Percentiles rank a stretch among this genome's conserved stretches.
These are phyloP conservation scores for Phengaris arion DNA, from an alignment of 2,888 invertebrate species.

Conservation along the genomic window DNA sequence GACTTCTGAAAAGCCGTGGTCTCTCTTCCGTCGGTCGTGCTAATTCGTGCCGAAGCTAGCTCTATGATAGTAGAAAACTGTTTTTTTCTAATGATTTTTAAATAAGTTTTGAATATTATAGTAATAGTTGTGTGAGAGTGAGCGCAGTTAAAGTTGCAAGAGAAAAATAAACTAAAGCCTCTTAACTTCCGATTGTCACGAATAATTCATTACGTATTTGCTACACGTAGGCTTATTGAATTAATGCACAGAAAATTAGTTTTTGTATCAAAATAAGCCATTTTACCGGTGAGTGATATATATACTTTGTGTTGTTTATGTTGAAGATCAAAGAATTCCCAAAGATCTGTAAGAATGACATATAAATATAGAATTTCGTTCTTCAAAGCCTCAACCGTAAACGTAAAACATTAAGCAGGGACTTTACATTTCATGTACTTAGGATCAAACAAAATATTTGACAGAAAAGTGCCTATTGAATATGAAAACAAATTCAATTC, in stretches of 20 bases:
- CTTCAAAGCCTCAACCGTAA: slow-evolving; percentile 5
- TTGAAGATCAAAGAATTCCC: background rate
- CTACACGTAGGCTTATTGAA: background rate
- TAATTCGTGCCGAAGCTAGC: no score
- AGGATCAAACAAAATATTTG: background rate
- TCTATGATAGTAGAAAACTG: no score
- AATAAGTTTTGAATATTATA: no score
- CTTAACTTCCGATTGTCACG: no score
- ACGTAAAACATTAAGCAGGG: slow-evolving; percentile 3
- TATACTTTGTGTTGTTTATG: background rate
- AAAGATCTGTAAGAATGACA: background rate
- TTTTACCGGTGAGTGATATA: background rate
- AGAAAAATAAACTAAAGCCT: no score
- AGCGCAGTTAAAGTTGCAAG: no score
- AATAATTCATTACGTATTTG: no score
- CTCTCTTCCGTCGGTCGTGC: no score
- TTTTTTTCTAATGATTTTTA: no score
- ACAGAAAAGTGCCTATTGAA: background rate
- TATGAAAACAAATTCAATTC: background rate
- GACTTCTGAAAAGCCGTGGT: no score
- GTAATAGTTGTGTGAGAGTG: no score
- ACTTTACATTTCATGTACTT: background rate
- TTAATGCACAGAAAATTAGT: background rate
- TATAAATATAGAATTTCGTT: background rate
- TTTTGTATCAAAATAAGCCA: background rate